phyloP scores from a whole-genome alignment of 2,113 vertebrate genomes.

The Strix uralensis region DNA sequence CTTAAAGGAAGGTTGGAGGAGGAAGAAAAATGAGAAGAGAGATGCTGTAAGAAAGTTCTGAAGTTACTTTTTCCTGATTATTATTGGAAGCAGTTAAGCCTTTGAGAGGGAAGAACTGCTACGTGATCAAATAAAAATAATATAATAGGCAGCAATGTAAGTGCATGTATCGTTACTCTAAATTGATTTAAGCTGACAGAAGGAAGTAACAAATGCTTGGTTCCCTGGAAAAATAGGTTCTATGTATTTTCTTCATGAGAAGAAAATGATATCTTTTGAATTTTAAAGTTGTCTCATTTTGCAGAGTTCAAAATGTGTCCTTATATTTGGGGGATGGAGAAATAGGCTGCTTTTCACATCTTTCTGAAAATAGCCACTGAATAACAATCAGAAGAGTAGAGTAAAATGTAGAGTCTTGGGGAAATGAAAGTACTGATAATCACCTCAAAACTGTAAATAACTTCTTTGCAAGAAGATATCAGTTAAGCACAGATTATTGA shows the following conservation, averaged over 20 bases:
- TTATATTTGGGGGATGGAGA: neutral
- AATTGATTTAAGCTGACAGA: slow-evolving; percentile 1
- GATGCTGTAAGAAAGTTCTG: neutral
- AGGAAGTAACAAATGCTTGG: neutral
- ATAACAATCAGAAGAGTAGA: neutral
- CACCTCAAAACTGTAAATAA: neutral
- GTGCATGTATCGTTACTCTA: neutral
- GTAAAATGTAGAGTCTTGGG: neutral
- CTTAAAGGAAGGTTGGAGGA: neutral
- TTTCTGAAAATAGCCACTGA: neutral
- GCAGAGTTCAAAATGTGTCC: neutral
- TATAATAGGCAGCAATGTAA: neutral
- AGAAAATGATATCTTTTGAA: neutral
- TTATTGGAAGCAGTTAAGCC: neutral
- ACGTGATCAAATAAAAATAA: neutral
- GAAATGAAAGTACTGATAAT: neutral
- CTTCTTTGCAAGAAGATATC: neutral
- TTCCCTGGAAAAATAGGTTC: neutral
- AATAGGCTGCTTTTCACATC: neutral
- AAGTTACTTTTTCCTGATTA: neutral
- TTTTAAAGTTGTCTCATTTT: neutral
- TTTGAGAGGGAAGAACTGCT: neutral
- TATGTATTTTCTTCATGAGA: neutral
- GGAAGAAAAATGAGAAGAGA: neutral
- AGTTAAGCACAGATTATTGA: neutral